Evolutionary conservation across 1,140 invertebrate genomes (phyloP).

Genomic region (Macrobrachium rosenbergii): DNA sequence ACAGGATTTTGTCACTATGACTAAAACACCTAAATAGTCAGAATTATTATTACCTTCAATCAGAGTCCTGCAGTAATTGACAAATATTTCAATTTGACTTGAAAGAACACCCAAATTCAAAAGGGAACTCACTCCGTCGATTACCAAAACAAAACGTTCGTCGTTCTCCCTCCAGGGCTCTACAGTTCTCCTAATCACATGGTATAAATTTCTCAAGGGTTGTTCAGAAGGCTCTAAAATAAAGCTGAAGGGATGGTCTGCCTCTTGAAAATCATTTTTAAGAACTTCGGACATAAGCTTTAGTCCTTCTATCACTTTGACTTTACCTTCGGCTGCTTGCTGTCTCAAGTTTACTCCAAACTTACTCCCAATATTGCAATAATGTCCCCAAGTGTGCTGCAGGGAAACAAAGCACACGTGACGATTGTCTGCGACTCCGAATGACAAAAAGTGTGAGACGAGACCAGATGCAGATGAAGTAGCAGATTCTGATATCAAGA

Average conservation of each 20-base stretch:
- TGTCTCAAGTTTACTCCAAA: constrained; percentile 44
- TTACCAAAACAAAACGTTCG: constrained; percentile 23
- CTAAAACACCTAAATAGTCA: background rate
- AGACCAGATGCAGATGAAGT: constrained; percentile 28
- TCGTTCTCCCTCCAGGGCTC: constrained; percentile 29
- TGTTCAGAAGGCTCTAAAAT: constrained; percentile 1
- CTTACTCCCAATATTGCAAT: constrained; percentile 50
- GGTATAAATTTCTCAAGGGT: constrained; percentile 39
- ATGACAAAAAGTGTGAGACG: constrained; percentile 33
- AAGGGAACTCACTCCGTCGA: constrained; percentile 29
- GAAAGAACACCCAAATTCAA: constrained; percentile 13
- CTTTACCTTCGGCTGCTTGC: constrained; percentile 24
- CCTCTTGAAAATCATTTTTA: background rate
- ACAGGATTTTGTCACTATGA: constrained; percentile 31
- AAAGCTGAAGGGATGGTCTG: constrained; percentile 46
- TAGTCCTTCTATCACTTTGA: constrained; percentile 56
- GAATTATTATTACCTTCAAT: background rate
- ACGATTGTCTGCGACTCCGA: constrained; percentile 22
- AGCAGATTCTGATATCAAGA: constrained; percentile 37
- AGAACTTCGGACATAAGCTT: constrained; percentile 31
- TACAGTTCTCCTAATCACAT: constrained; percentile 26
- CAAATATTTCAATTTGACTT: constrained; percentile 34
- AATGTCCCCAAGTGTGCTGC: constrained; percentile 49
- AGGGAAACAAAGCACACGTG: constrained; percentile 38
- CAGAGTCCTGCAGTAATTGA: constrained; percentile 36